Conservation (phyloP, 2,888 invertebrate genomes). For the Drosophila parthenogenetica region DNA sequence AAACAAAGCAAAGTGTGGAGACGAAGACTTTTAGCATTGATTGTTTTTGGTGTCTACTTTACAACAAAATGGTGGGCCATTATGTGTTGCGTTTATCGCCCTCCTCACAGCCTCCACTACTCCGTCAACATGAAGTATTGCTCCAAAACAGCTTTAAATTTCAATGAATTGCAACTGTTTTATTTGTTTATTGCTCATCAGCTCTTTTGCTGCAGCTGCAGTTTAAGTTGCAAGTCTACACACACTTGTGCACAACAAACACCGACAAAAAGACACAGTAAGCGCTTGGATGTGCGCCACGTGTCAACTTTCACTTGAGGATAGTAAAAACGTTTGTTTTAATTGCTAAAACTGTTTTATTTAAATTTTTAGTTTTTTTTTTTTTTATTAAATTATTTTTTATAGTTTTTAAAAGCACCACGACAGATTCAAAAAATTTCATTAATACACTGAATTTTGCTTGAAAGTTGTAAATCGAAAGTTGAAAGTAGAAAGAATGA, state of each 20-base stretch:
- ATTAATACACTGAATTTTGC: background rate
- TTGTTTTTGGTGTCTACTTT: conserved; percentile 34
- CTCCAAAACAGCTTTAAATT: conserved; percentile 42
- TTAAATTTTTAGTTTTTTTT: background rate
- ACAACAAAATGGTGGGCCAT: conserved; percentile 31
- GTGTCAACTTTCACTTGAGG: conserved; percentile 38
- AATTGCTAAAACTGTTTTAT: conserved; percentile 26
- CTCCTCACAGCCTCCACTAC: background rate
- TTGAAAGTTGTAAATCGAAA: conserved; percentile 28
- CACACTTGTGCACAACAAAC: background rate
- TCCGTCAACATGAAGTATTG: background rate
- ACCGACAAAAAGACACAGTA: conserved; percentile 15
- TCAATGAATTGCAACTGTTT: conserved; percentile 53
- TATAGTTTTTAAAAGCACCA: too few relatives aligned
- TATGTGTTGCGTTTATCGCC: conserved; percentile 12
- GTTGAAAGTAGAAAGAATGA: conserved; percentile 22
- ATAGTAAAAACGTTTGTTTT: conserved; percentile 11
- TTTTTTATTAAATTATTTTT: too few relatives aligned
- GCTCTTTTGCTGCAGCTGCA: conserved; percentile 14
- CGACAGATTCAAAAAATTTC: too few relatives aligned
- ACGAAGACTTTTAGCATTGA: conserved; percentile 48
- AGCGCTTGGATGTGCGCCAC: conserved; percentile 6
- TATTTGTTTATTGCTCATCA: conserved; percentile 19
- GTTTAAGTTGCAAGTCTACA: conserved; percentile 31
- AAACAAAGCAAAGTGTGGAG: conserved; percentile 44